phyloP scores from a whole-genome alignment of 2,888 invertebrate genomes.

The Fragum fragum region DNA sequence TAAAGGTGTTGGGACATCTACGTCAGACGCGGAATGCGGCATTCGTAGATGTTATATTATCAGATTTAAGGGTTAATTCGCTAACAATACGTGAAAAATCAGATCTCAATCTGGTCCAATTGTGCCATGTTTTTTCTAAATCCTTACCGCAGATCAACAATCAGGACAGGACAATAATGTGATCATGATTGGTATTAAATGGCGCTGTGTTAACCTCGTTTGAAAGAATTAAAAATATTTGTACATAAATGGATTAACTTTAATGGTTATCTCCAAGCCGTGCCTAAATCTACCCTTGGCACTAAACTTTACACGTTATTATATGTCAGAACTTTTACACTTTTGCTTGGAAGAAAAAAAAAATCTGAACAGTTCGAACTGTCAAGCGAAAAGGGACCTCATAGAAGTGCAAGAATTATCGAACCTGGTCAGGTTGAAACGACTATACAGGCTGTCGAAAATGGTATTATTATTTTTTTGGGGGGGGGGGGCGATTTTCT shows the following conservation, averaged over 20 bases:
- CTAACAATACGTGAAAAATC: constrained; percentile 39
- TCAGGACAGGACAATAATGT: constrained; percentile 11
- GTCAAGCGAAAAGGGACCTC: too few relatives aligned
- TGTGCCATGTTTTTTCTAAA: constrained; percentile 57
- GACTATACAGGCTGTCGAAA: too few relatives aligned
- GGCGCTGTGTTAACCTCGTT: constrained; percentile 21
- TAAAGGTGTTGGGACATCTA: too few relatives aligned
- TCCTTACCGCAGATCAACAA: constrained; percentile 32
- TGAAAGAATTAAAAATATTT: constrained; percentile 61
- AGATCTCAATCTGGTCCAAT: constrained; percentile 30
- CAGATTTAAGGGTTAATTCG: neutral
- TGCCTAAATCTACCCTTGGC: constrained; percentile 14
- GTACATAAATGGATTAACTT: constrained; percentile 50
- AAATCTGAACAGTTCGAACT: too few relatives aligned
- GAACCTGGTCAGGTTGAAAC: too few relatives aligned
- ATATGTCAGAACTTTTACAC: too few relatives aligned
- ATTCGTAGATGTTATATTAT: neutral
- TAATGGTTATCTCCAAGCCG: constrained; percentile 18
- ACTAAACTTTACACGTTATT: too few relatives aligned
- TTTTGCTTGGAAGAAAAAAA: too few relatives aligned
- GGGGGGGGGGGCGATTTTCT: too few relatives aligned
- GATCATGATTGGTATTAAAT: constrained; percentile 11
- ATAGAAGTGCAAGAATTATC: too few relatives aligned
- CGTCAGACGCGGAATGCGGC: too few relatives aligned
- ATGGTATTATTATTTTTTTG: too few relatives aligned